Evolutionary conservation across 2,113 vertebrate genomes (phyloP), one percentile per base, ranked within the genome.

Genomic region (Coturnix japonica): DNA sequence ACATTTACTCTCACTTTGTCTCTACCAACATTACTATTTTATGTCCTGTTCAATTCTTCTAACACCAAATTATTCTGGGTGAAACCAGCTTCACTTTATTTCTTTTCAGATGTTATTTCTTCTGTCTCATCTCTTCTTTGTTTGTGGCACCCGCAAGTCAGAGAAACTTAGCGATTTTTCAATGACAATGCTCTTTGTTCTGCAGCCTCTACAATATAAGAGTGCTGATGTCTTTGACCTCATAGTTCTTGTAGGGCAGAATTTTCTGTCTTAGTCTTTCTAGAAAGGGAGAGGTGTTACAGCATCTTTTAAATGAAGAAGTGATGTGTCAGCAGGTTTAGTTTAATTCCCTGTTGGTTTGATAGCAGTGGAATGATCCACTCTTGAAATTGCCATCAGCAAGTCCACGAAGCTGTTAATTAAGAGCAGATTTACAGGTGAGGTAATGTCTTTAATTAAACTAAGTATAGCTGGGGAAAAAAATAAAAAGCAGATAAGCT

Each of bases 371-470:
- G 63, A 95, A 51, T 87, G 91, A 92, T 91, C 86, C 84, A 89
- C 63, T 93, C 59, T 23, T 89, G 81, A 37, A 77, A 56, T 96
- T 96, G 94, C 92, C 94, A 95, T 84, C 78, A 94, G 91, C 94
- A 92, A 96, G 93, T 91, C 87, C 84, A 89, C 23, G 56, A 87
- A 91, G 94, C 59, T 95, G 69, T 81, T 96, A 95, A 95, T 96
- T 96, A 95, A 91, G 75, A 85, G 92, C 63, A 96, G 93, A 94
- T 94, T 94, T 94, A 95, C 94, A 94, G 93, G 94, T 95, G 78
- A 71, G 56, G 77, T 91, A 92, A 75, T 75, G 69, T 93, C 91
- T 92, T 93, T 95, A 96, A 95, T 96, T 95, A 95, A 93, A 82
- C 85, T 76, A 73, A 93, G 59, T 82, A 20, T 85, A 85, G 78